Conservation (phyloP, 35 echinoderm and acorn worm species). For the Stichopus chloronotus region DNA sequence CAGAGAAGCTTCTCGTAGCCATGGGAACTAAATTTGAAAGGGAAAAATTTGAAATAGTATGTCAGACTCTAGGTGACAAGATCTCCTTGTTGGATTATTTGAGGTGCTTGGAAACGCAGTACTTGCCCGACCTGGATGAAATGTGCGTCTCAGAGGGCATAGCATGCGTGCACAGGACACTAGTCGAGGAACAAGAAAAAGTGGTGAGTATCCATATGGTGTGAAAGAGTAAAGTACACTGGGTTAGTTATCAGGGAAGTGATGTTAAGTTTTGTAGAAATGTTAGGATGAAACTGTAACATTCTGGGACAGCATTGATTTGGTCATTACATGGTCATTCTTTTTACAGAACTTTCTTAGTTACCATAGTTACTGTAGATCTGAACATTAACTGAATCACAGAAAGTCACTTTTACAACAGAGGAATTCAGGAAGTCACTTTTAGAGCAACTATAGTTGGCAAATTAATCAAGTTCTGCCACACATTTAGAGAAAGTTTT, state of each 20-base stretch:
- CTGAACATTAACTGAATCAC: too few species aligned
- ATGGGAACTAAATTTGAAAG: slow-evolving; percentile 52
- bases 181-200: slow-evolving; percentile 51
- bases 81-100: slow-evolving; percentile 33
- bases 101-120: slow-evolving; percentile 13
- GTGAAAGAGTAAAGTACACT: neutral
- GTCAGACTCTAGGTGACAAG: slow-evolving; percentile 1
- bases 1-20: slow-evolving; percentile 49
- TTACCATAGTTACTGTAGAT: too few species aligned
- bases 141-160: slow-evolving; percentile 51
- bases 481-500: too few species aligned
- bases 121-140: slow-evolving; percentile 30
- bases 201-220: slow-evolving; percentile 29
- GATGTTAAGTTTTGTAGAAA: neutral
- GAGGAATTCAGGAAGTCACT: too few species aligned
- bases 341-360: too few species aligned
- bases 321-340: too few species aligned
- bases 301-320: too few species aligned
- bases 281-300: too few species aligned
- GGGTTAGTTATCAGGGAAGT: neutral
- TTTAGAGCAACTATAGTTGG: too few species aligned
- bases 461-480: too few species aligned
- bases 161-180: slow-evolving; percentile 14
- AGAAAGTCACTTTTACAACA: too few species aligned
- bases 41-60: slow-evolving; percentile 33